phyloP scores from a whole-genome alignment of 2,113 vertebrate species.

The Nettapus auritus region DNA sequence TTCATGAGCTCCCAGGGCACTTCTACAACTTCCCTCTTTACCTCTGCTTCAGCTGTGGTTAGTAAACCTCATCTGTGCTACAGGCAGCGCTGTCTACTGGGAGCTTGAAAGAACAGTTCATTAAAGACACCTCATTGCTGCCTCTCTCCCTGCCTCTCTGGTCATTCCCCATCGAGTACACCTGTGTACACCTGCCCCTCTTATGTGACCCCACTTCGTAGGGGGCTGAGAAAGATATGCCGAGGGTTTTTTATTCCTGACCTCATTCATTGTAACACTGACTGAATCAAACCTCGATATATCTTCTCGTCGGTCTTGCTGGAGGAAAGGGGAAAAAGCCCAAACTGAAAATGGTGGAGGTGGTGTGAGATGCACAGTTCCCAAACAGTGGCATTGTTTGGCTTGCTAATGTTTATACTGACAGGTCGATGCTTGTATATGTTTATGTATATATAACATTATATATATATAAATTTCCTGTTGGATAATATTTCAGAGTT shows the following conservation, averaged over 20 bases:
- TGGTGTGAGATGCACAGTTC: neutral
- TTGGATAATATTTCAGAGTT: neutral
- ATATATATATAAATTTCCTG: neutral
- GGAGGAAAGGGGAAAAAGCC: neutral
- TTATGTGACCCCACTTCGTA: fast-evolving
- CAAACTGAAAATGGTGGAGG: neutral
- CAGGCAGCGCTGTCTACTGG: neutral
- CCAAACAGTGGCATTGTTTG: neutral
- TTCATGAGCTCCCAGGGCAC: neutral
- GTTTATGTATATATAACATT: neutral
- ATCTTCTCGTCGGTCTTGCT: neutral
- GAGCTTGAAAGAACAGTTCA: neutral
- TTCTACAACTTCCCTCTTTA: neutral
- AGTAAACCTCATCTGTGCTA: neutral
- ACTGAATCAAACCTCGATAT: neutral
- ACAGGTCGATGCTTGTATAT: neutral
- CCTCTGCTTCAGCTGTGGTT: neutral
- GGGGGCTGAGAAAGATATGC: neutral
- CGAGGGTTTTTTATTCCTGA: neutral
- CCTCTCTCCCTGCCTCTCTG: neutral
- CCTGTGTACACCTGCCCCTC: neutral
- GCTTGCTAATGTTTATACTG: neutral
- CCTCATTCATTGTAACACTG: neutral
- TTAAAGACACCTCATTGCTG: neutral
- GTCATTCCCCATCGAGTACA: neutral